Evolutionary conservation across 2,113 vertebrate species (phyloP).

Genomic region (Cyanistes caeruleus): DNA sequence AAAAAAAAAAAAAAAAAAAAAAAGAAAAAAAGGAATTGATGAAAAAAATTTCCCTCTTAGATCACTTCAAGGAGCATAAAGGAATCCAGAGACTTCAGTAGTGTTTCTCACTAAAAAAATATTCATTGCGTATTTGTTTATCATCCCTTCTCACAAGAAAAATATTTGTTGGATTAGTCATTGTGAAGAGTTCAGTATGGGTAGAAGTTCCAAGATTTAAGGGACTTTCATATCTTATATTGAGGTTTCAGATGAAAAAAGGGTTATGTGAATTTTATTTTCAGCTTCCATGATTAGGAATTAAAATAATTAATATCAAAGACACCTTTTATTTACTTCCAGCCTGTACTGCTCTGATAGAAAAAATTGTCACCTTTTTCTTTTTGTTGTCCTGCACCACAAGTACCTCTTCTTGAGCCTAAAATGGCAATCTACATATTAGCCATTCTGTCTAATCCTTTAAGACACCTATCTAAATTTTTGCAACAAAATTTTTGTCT

Average conservation of each 20-base stretch:
- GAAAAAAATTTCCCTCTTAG: not conserved
- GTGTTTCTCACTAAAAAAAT: conserved; percentile 27
- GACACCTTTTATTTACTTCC: not conserved
- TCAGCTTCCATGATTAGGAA: not conserved
- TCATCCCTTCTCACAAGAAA: not conserved
- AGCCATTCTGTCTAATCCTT: not conserved
- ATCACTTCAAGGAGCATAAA: not conserved
- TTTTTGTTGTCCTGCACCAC: not conserved
- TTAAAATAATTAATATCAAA: not conserved
- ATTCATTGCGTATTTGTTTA: not conserved
- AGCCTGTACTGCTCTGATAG: not conserved
- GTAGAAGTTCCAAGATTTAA: not conserved
- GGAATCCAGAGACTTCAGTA: not conserved
- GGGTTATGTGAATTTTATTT: not conserved
- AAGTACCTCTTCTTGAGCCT: not conserved
- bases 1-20: not conserved
- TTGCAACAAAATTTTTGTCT: not conserved
- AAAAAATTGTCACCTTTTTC: not conserved
- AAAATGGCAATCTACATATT: not conserved
- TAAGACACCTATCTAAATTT: not conserved
- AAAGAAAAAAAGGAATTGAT: not conserved
- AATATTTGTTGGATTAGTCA: not conserved
- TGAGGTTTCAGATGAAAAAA: not conserved
- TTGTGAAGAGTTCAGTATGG: not conserved
- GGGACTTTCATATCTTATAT: not conserved